Conservation (phyloP, 2,113 vertebrate species). For the Bubo scandiacus region DNA sequence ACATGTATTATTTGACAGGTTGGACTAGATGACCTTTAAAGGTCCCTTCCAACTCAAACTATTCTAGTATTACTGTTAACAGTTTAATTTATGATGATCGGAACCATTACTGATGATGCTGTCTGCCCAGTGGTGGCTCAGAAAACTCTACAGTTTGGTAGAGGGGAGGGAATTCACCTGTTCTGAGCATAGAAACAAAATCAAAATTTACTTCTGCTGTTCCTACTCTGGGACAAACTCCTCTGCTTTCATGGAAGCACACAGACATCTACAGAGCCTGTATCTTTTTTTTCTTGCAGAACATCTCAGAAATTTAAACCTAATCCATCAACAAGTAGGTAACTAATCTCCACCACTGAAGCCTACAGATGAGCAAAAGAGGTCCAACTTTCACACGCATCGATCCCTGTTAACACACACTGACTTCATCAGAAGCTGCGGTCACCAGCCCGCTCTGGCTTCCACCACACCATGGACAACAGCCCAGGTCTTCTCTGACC, state of each 20-base stretch:
- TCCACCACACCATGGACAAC: neutral
- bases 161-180: neutral
- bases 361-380: neutral
- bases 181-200: fast-evolving
- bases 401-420: neutral
- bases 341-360: neutral
- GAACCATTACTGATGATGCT: neutral
- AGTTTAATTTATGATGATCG: neutral
- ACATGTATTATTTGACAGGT: neutral
- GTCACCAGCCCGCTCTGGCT: neutral
- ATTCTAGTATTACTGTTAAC: neutral
- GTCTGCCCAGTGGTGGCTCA: neutral
- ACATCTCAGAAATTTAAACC: neutral
- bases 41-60: neutral
- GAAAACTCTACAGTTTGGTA: neutral
- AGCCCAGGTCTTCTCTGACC: neutral
- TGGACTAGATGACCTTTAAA: neutral
- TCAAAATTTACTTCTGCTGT: neutral
- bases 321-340: neutral
- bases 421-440: neutral
- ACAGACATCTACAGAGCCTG: neutral
- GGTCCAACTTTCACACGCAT: fast-evolving
- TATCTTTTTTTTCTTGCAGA: neutral
- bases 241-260: neutral
- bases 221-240: neutral